phyloP scores from a whole-genome alignment of 2,113 vertebrate species.

The Trochalopteron elliotii region DNA sequence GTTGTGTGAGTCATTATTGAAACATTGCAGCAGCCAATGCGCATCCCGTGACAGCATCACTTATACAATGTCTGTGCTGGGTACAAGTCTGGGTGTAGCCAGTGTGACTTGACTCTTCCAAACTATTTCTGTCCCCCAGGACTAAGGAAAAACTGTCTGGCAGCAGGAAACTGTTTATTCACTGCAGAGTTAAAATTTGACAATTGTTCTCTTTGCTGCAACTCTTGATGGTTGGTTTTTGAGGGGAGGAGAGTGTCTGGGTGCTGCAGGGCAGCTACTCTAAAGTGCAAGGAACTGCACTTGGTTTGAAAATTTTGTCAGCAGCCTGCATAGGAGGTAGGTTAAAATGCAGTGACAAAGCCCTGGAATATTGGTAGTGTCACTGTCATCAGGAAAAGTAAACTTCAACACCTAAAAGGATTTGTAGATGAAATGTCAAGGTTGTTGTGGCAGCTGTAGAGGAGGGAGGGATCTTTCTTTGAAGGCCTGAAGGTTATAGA shows the following conservation, averaged over 20 bases:
- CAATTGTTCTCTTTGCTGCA: not conserved
- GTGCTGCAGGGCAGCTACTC: not conserved
- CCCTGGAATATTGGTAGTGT: not conserved
- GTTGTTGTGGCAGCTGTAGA: not conserved
- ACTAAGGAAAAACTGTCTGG: not conserved
- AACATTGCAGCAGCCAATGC: constrained; percentile 51
- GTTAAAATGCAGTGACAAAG: not conserved
- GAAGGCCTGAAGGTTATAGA: not conserved
- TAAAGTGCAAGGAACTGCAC: not conserved
- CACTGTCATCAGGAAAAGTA: not conserved
- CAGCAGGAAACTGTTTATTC: not conserved
- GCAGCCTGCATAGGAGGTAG: not conserved
- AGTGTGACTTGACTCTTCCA: not conserved
- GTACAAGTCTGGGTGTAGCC: constrained; percentile 39
- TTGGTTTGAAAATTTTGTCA: not conserved
- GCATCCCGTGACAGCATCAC: constrained; percentile 58
- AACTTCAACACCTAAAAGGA: not conserved
- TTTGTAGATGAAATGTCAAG: constrained; percentile 11
- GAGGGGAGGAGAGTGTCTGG: fast-evolving
- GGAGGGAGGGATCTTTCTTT: not conserved
- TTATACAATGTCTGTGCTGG: constrained; percentile 26
- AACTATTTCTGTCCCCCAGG: not conserved
- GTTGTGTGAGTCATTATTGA: constrained; percentile 67
- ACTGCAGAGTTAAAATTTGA: not conserved
- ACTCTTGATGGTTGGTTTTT: not conserved